Evolutionary conservation across 2,797 vertebrate species (phyloP), one percentile per base, ranked within the genome.

Genomic region (Liparis tanakae): DNA sequence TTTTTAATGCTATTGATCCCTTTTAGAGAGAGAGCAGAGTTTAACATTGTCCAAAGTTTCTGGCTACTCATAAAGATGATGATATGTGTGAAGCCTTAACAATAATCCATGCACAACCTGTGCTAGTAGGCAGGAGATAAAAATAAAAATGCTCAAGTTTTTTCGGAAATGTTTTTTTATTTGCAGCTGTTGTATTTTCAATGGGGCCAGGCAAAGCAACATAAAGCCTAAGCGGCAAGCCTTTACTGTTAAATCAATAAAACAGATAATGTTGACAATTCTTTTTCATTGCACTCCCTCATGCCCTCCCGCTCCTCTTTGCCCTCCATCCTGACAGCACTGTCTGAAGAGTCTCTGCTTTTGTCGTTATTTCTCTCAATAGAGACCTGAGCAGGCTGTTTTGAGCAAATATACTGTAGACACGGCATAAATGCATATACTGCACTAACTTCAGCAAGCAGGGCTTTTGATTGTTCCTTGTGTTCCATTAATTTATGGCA

Each of bases 161-260:
- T 88, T 87, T 74, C 83, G 79, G 77, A 84, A 87, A 85, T 92
- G 74, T 67, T 86, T 90, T 91, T 91, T 91, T 90, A 92, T 92
- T 89, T 91, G 88, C 70, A 48, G 85, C 86, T 80, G 90, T 93
- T 91, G 87, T 94, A 93, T 94, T 93, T 94, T 94, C 92, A 91
- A 85, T 92, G 84, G 81, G 90, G 71, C 80, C 82, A 84, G 90
- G 91, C 87, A 91, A 89, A 92, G 91, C 90, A 91, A 94, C 91
- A 93, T 93, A 94, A 95, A 94, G 88, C 93, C 93, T 93, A 94
- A 93, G 91, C 89, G 88, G 91, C 87, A 84, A 88, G 88, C 84
- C 92, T 95, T 95, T 94, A 95, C 91, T 89, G 92, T 91, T 90
- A 93, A 95, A 95, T 95, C 94, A 95, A 95, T 95, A 95, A 92